A percentile compares a stretch with the other conserved stretches of the same genome.
phyloP scores from a whole-genome alignment of 2,113 vertebrate species.

The Corythornis madagascariensis region DNA sequence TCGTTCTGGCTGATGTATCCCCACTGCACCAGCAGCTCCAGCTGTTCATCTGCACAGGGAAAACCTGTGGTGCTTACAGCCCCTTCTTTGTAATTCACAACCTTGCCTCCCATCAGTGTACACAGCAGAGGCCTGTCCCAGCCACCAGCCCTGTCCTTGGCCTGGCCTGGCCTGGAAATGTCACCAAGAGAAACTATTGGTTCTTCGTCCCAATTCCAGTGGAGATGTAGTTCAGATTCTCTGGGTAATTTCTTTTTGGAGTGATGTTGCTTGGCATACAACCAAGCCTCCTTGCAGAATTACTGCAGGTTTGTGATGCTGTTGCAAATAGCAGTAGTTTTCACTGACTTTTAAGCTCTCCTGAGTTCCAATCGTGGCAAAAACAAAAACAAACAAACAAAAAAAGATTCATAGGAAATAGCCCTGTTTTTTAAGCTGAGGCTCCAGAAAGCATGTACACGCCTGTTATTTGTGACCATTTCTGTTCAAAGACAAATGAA shows the following conservation, averaged over 20 bases:
- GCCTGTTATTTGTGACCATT: background rate
- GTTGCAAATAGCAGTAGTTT: constrained; percentile 2
- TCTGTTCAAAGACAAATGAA: background rate
- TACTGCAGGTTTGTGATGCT: background rate
- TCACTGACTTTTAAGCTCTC: background rate
- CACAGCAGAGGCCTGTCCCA: background rate
- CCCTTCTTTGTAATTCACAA: background rate
- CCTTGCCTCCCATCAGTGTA: background rate
- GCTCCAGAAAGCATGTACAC: background rate
- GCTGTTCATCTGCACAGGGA: background rate
- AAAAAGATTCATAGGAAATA: background rate
- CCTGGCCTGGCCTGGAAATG: background rate
- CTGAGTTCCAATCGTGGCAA: background rate
- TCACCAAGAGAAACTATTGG: background rate
- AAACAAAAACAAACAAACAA: background rate
- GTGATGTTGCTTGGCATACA: background rate
- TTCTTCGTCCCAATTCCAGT: background rate
- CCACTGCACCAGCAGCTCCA: background rate
- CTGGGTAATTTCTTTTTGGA: background rate
- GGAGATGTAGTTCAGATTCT: background rate
- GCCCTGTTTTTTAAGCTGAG: background rate
- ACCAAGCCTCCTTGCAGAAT: background rate
- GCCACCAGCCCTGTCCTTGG: background rate
- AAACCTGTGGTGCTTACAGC: background rate
- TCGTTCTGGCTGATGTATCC: background rate